These are phyloP conservation scores for Caenorhabditis macrosperma DNA, from an alignment of 2,888 invertebrate species.

Conservation along the genomic window DNA sequence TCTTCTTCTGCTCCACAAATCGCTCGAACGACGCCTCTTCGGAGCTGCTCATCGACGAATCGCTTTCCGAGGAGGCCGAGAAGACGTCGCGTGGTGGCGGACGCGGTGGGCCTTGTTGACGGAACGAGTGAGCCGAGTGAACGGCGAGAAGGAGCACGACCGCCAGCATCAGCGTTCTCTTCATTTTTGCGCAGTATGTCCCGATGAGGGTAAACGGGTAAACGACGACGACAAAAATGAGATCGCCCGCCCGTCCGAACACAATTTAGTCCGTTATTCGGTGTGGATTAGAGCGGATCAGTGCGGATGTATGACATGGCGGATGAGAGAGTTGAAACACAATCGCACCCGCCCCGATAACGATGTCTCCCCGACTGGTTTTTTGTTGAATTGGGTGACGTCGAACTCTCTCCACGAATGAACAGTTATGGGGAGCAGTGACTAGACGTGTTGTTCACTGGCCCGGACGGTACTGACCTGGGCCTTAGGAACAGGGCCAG, in stretches of 20 bases:
- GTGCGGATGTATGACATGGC: conserved; percentile 42
- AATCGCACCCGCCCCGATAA: conserved; percentile 32
- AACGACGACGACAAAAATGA: too few relatives aligned
- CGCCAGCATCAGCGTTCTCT: conserved; percentile 27
- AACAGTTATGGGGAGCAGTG: too few relatives aligned
- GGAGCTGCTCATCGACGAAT: conserved; percentile 27
- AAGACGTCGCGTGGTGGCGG: conserved; percentile 7
- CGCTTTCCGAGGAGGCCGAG: not conserved
- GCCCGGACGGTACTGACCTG: too few relatives aligned
- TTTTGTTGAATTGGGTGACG: not conserved
- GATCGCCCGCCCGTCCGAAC: conserved; percentile 5
- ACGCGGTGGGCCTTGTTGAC: conserved; percentile 27
- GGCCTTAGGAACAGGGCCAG: too few relatives aligned
- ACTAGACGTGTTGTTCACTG: too few relatives aligned
- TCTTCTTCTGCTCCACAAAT: not conserved
- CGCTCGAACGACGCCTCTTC: conserved; percentile 24
- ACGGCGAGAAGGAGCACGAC: conserved; percentile 23
- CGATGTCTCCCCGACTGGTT: not conserved
- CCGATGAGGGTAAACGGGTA: too few relatives aligned
- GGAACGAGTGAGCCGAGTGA: conserved; percentile 8
- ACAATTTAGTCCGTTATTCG: conserved; percentile 31
- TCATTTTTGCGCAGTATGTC: too few relatives aligned
- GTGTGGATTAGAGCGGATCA: conserved; percentile 47
- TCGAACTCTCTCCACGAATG: too few relatives aligned
- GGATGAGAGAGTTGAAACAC: conserved; percentile 18